These are phyloP conservation scores for Altica lythri DNA, from an alignment of 2,888 invertebrate species.

Conservation along the genomic window DNA sequence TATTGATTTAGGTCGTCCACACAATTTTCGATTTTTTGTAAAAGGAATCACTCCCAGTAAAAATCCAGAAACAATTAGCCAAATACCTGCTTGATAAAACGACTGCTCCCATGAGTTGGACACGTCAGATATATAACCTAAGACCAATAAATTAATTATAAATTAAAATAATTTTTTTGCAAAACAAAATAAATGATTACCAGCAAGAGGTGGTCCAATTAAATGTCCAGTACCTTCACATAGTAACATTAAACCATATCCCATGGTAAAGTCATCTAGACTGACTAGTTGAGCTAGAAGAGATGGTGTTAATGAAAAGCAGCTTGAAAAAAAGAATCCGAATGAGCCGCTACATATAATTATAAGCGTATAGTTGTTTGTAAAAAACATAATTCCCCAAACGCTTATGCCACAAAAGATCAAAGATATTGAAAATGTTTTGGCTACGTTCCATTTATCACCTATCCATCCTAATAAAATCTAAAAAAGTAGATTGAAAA, in stretches of 20 bases:
- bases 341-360: constrained; percentile 65
- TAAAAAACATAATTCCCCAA: constrained; percentile 61
- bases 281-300: constrained; percentile 87
- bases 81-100: constrained; percentile 79
- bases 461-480: constrained; percentile 86
- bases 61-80: constrained; percentile 79
- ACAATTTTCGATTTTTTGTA: constrained; percentile 68
- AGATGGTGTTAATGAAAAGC: constrained; percentile 88
- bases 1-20: constrained; percentile 50
- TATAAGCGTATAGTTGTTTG: constrained; percentile 52
- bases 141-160: constrained; percentile 30
- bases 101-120: constrained; percentile 76
- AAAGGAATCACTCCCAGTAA: constrained; percentile 69
- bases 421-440: constrained; percentile 81
- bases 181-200: no score
- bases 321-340: constrained; percentile 89
- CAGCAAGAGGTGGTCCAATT: constrained; percentile 89
- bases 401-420: constrained; percentile 68
- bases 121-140: constrained; percentile 65
- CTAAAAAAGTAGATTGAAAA: constrained; percentile 60
- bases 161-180: not conserved
- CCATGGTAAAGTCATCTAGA: constrained; percentile 87
- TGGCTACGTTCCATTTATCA: constrained; percentile 80
- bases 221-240: constrained; percentile 93
- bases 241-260: constrained; percentile 85